phyloP scores from a whole-genome alignment of 2,888 invertebrate species.

The Xestobium rufovillosum region DNA sequence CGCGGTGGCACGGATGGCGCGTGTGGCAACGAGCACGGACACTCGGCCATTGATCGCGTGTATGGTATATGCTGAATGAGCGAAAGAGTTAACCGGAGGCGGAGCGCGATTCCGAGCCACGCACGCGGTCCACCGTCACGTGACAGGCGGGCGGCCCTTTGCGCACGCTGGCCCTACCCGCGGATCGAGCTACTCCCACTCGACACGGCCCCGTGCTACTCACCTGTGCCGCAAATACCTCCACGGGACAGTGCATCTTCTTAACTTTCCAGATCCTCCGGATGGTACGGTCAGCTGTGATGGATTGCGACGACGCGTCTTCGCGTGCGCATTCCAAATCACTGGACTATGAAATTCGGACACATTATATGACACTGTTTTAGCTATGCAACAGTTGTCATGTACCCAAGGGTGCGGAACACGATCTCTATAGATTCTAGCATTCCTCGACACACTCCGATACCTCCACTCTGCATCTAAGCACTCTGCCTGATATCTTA shows the following conservation, averaged over 20 bases:
- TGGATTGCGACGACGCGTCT: constrained; percentile 2
- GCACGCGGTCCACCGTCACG: constrained; percentile 50
- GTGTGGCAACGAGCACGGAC: constrained; percentile 55
- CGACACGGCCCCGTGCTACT: constrained; percentile 28
- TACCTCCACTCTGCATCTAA: too few relatives aligned
- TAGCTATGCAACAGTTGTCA: constrained; percentile 1
- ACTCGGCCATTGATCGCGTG: constrained; percentile 56
- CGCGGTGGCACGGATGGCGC: constrained; percentile 38
- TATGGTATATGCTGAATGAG: constrained; percentile 38
- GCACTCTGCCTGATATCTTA: too few relatives aligned
- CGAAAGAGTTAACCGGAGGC: constrained; percentile 42
- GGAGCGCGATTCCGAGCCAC: constrained; percentile 44
- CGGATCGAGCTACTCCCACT: constrained; percentile 35
- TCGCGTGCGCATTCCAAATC: constrained; percentile 2
- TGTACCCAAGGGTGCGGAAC: constrained; percentile 1
- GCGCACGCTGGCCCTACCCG: constrained; percentile 30
- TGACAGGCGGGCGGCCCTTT: constrained; percentile 34
- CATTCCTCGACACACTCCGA: too few relatives aligned
- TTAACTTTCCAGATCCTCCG: too few relatives aligned
- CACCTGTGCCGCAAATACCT: constrained; percentile 13
- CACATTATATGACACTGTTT: background rate
- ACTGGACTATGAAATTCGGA: background rate
- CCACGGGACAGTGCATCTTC: too few relatives aligned
- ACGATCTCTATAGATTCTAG: too few relatives aligned
- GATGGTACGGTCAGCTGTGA: too few relatives aligned